These are phyloP conservation scores for Oreochromis tanganicae DNA, from an alignment of 2,113 vertebrate species.

Conservation along the genomic window DNA sequence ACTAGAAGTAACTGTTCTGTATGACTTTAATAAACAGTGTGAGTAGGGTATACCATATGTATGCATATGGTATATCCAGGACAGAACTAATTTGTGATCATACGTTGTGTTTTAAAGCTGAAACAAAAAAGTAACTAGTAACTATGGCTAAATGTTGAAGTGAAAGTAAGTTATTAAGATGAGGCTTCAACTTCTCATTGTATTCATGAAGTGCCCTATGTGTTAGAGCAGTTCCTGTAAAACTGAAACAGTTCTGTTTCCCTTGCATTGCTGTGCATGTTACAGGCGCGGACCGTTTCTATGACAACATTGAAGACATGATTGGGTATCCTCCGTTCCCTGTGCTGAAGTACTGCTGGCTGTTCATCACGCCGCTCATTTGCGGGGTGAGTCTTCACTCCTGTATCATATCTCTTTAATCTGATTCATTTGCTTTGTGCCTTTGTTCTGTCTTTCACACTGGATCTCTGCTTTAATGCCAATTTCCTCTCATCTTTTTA, in stretches of 20 bases:
- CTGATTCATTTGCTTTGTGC: not conserved
- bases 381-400: slow-evolving; percentile 61
- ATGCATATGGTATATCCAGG: not conserved
- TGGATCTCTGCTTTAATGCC: not conserved
- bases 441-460: not conserved
- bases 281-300: slow-evolving; percentile 75
- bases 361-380: slow-evolving; percentile 72
- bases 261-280: not conserved
- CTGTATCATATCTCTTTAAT: not conserved
- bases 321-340: slow-evolving; percentile 67
- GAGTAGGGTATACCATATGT: too few relatives aligned
- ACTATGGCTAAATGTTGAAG: not conserved
- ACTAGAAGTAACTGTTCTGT: not conserved
- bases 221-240: not conserved
- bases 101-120: not conserved
- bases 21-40: not conserved
- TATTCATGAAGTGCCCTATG: not conserved
- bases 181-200: not conserved
- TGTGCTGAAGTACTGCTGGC: slow-evolving; percentile 76
- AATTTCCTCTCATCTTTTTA: not conserved
- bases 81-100: not conserved
- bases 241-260: not conserved
- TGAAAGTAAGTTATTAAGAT: not conserved
- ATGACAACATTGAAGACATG: slow-evolving; percentile 78
- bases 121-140: not conserved